phyloP scores from a whole-genome alignment of 2,888 invertebrate genomes.

The Leptogaster cylindrica region DNA sequence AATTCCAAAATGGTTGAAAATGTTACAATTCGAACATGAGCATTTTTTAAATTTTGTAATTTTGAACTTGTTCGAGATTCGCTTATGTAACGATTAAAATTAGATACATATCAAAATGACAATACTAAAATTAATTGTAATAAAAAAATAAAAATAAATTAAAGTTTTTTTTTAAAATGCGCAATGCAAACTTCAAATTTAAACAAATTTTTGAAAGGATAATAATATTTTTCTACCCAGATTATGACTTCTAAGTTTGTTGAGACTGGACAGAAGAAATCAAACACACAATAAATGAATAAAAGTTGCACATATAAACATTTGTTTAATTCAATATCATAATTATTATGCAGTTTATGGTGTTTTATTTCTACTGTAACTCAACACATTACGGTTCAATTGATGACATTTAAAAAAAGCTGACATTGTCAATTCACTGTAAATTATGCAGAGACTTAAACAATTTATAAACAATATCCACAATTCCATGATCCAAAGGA shows the following conservation, averaged over 20 bases:
- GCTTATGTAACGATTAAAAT: conserved; percentile 35
- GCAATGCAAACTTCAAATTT: conserved; percentile 32
- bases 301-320: no score
- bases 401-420: conserved; percentile 2
- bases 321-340: no score
- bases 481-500: not conserved
- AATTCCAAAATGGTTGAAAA: no score
- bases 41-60: conserved; percentile 17
- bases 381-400: no score
- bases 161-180: conserved; percentile 19
- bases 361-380: no score
- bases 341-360: no score
- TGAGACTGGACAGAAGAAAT: no score
- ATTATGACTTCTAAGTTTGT: no score
- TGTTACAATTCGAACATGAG: no score
- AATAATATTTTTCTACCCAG: conserved; percentile 10
- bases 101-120: conserved; percentile 49
- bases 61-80: conserved; percentile 3
- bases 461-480: not conserved
- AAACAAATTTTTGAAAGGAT: no score
- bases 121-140: conserved; percentile 46
- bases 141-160: no score
- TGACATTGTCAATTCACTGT: conserved; percentile 18
- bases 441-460: conserved; percentile 16
- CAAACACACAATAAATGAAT: no score